Percentiles rank a stretch among this genome's conserved stretches.
Conservation (phyloP, 92 coral and sea anemone species). For the Micromussa lordhowensis region DNA sequence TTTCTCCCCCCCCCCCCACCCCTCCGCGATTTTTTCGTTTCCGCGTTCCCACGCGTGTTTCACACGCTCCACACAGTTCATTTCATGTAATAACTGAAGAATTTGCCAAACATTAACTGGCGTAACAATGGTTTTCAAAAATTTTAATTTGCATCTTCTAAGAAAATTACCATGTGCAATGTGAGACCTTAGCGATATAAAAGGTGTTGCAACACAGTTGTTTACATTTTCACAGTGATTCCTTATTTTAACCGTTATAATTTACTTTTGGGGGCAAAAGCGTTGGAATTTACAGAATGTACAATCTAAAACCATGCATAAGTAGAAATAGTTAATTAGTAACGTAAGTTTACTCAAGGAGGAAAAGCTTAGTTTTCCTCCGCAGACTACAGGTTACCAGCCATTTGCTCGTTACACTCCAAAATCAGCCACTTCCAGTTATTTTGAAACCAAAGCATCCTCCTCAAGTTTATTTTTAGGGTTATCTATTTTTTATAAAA, state of each 20-base stretch:
- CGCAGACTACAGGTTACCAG: background rate
- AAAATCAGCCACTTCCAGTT: background rate
- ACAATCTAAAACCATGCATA: constrained; percentile 4
- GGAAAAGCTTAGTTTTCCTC: background rate
- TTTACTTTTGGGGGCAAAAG: background rate
- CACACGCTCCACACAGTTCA: background rate
- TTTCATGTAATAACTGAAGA: background rate
- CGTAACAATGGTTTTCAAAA: background rate
- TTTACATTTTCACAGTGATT: background rate
- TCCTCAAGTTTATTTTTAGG: background rate
- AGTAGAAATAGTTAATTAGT: background rate
- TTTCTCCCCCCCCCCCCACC: too few relatives aligned
- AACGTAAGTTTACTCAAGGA: background rate
- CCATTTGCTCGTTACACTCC: background rate
- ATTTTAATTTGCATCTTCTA: constrained; percentile 3
- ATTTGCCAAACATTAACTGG: too few relatives aligned
- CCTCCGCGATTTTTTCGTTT: too few relatives aligned
- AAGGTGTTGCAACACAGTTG: background rate
- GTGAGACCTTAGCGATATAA: background rate
- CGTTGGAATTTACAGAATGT: background rate
- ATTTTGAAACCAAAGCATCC: background rate
- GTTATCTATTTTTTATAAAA: background rate
- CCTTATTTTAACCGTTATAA: background rate
- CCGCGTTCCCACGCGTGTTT: too few relatives aligned
- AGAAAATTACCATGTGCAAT: constrained; percentile 12